Conservation (phyloP, 2,113 vertebrate genomes). For the Pterophyllum scalare region DNA sequence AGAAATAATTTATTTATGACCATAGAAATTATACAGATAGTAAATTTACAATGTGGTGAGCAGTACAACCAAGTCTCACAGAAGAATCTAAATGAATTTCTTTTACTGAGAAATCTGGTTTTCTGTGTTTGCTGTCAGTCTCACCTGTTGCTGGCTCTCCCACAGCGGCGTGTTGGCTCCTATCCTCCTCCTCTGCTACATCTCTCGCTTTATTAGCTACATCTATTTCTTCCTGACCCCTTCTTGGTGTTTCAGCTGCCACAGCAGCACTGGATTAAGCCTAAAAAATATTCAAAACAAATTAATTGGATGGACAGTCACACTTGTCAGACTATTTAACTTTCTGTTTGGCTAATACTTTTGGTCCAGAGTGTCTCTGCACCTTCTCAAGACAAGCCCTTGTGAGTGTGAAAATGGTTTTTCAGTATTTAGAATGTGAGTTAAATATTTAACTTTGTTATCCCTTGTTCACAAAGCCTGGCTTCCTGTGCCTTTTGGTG, state of each 20-base stretch:
- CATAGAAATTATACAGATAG: neutral
- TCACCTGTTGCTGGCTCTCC: neutral
- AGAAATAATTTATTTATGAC: neutral
- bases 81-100: neutral
- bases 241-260: neutral
- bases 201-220: neutral
- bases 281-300: neutral
- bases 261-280: neutral
- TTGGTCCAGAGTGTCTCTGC: neutral
- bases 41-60: neutral
- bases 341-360: constrained; percentile 3
- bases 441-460: constrained; percentile 13
- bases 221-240: neutral
- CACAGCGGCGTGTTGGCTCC: neutral
- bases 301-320: constrained; percentile 1
- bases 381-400: neutral
- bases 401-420: neutral
- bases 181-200: neutral
- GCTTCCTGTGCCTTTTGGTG: neutral
- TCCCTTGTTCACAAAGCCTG: neutral
- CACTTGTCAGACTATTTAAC: neutral
- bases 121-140: constrained; percentile 4
- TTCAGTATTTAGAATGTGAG: neutral
- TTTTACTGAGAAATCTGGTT: constrained; percentile 1
- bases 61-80: neutral